These are phyloP conservation scores for Crotalus horridus DNA, from an alignment of 2,113 vertebrate genomes.

Conservation along the genomic window DNA sequence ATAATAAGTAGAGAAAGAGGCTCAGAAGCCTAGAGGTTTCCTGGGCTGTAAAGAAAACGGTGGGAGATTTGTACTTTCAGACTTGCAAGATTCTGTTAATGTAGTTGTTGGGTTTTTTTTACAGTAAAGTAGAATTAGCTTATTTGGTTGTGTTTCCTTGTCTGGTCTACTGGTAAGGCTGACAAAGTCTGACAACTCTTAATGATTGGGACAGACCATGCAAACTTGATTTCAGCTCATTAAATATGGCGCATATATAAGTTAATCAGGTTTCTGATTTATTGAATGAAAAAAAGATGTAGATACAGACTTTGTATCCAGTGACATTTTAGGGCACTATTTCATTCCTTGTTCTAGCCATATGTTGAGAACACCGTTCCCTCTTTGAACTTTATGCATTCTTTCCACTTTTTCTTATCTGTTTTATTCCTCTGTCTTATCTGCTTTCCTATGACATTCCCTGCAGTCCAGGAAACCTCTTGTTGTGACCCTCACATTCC, in stretches of 20 bases:
- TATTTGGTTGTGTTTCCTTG: neutral
- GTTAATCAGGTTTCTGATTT: no score
- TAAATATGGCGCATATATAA: neutral
- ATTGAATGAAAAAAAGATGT: neutral
- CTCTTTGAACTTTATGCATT: neutral
- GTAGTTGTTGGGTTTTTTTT: neutral
- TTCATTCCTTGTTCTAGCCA: neutral
- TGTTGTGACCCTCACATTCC: neutral
- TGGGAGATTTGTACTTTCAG: neutral
- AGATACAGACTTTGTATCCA: neutral
- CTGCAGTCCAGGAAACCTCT: neutral
- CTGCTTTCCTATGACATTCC: neutral
- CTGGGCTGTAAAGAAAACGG: neutral
- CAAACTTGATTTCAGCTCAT: neutral
- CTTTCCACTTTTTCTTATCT: neutral
- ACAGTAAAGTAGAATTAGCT: neutral
- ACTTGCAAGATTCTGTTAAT: neutral
- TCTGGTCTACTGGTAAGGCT: neutral
- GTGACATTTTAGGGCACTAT: neutral
- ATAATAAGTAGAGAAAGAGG: neutral
- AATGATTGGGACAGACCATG: neutral
- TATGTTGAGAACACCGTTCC: neutral
- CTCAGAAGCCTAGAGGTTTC: neutral
- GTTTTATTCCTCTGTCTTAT: neutral
- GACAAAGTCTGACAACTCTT: neutral